phyloP scores from a whole-genome alignment of 2,888 invertebrate genomes.

The Anarsia innoxiella region DNA sequence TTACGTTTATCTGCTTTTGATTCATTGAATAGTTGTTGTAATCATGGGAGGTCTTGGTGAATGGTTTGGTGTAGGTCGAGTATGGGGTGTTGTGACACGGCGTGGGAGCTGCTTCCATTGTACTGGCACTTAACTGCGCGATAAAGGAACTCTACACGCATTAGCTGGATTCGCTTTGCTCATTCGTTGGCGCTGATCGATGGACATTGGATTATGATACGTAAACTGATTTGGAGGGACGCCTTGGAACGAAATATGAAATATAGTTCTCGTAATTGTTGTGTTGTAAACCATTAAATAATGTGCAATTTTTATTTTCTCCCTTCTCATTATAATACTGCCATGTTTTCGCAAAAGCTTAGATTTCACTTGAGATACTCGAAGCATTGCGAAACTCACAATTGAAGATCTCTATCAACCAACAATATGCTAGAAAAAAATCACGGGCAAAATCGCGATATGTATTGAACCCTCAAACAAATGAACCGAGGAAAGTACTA shows the following conservation, averaged over 20 bases:
- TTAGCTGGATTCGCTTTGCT: conserved; percentile 71
- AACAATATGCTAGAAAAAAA: conserved; percentile 32
- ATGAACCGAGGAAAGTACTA: conserved; percentile 57
- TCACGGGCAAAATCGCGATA: conserved; percentile 35
- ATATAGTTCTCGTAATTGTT: too few relatives aligned
- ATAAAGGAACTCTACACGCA: conserved; percentile 70
- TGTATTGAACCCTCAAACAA: conserved; percentile 25
- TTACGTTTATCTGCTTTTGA: conserved; percentile 10
- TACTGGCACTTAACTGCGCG: conserved; percentile 67
- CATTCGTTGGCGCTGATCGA: conserved; percentile 65
- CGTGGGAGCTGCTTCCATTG: conserved; percentile 70
- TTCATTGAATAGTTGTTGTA: neutral
- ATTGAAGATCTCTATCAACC: conserved; percentile 31
- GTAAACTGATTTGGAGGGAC: conserved; percentile 47
- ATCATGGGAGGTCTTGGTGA: neutral
- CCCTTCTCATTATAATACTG: too few relatives aligned
- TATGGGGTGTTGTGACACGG: conserved; percentile 70
- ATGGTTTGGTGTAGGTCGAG: conserved; percentile 9
- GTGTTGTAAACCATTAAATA: too few relatives aligned
- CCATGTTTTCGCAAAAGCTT: conserved; percentile 9
- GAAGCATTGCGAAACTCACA: neutral
- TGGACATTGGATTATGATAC: conserved; percentile 68
- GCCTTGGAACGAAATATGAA: conserved; percentile 29
- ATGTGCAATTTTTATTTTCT: too few relatives aligned
- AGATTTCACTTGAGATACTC: conserved; percentile 17